Evolutionary conservation across 2,888 invertebrate species (phyloP).

Genomic region (Noctua fimbriata): DNA sequence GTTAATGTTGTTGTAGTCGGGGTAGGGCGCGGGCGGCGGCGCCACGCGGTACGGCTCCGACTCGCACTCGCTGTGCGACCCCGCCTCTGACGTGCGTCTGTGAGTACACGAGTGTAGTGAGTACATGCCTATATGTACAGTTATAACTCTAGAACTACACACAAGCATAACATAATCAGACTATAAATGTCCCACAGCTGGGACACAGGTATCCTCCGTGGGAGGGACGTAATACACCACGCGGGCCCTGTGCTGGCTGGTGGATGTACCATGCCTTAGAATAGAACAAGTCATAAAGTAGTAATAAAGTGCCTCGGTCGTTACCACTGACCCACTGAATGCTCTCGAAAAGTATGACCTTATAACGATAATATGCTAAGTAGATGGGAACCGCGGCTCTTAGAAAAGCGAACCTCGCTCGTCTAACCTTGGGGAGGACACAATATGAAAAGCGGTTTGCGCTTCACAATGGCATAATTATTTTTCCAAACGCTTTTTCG

Average conservation of each 20-base stretch:
- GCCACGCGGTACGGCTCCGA: conserved; percentile 62
- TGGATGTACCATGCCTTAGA: too few relatives aligned
- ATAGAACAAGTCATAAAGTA: background rate
- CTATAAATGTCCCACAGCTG: background rate
- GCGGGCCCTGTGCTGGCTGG: background rate
- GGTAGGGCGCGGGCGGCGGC: conserved; percentile 67
- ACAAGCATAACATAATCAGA: too few relatives aligned
- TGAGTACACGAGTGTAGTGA: conserved; percentile 15
- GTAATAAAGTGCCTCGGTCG: background rate
- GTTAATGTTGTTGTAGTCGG: conserved; percentile 83
- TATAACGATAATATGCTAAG: background rate
- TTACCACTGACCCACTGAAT: background rate
- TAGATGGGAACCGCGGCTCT: background rate
- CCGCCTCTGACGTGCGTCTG: conserved; percentile 70
- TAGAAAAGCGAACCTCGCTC: background rate
- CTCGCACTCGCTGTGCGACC: conserved; percentile 69
- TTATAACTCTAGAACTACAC: background rate
- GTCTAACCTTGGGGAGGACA: background rate
- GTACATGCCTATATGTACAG: background rate
- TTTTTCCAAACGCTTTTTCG: too few relatives aligned
- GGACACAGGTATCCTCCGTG: background rate
- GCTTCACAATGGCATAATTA: too few relatives aligned
- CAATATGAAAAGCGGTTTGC: background rate
- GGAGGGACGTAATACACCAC: background rate
- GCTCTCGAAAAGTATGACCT: background rate